Evolutionary conservation across 1,140 invertebrate species (phyloP).

Genomic region (Neodiprion lecontei): DNA sequence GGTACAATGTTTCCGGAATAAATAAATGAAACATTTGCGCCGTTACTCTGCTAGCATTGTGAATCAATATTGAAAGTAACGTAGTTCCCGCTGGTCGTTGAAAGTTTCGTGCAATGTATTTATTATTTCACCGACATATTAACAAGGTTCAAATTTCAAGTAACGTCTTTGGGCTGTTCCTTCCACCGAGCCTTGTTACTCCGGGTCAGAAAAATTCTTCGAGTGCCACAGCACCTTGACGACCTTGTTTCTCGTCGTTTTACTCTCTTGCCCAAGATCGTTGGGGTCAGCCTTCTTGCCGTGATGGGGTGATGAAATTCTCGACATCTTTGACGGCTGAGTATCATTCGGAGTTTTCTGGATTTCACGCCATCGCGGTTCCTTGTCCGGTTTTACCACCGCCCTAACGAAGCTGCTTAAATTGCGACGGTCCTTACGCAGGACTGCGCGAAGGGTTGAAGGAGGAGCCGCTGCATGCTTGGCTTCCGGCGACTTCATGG

Average conservation of each 20-base stretch:
- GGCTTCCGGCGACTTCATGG: not conserved
- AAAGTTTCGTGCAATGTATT: too few species aligned
- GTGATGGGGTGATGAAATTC: not conserved
- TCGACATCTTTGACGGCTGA: not conserved
- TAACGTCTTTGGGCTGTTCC: too few species aligned
- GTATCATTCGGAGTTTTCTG: too few species aligned
- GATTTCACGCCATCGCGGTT: not conserved
- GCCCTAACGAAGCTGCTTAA: not conserved
- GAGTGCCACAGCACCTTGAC: conserved; percentile 12
- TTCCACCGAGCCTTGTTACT: not conserved
- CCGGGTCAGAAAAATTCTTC: conserved; percentile 10
- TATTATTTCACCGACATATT: too few species aligned
- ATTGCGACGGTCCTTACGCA: conserved; percentile 1
- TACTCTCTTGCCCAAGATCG: not conserved
- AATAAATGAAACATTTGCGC: too few species aligned
- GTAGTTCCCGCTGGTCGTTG: too few species aligned
- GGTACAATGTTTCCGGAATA: too few species aligned
- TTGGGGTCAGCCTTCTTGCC: not conserved
- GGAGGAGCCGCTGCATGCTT: not conserved
- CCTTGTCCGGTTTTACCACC: conserved; percentile 1
- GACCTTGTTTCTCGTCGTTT: not conserved
- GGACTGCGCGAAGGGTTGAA: not conserved
- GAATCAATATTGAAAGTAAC: too few species aligned
- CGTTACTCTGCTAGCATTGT: too few species aligned
- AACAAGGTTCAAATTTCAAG: too few species aligned